Evolutionary conservation across 2,888 invertebrate genomes (phyloP).

Genomic region (Tetanocera ferruginea): DNA sequence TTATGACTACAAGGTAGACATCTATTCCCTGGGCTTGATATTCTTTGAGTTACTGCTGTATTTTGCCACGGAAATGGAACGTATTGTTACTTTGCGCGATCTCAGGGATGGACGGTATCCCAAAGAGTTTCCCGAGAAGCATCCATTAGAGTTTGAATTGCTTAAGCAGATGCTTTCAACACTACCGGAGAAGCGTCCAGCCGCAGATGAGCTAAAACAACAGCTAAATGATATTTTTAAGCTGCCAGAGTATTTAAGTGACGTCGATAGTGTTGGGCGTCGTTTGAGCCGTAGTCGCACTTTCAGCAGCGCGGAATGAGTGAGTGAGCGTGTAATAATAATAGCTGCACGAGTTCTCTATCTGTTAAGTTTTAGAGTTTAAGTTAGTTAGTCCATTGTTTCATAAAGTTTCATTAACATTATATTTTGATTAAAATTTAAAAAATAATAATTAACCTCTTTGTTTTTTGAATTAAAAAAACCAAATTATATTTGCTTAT

Average conservation of each 20-base stretch:
- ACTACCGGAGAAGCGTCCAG: constrained; percentile 81
- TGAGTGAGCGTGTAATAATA: not conserved
- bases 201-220: constrained; percentile 77
- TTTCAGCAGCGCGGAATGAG: constrained; percentile 58
- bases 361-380: not conserved
- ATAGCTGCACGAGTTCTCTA: not conserved
- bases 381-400: not conserved
- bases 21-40: constrained; percentile 94
- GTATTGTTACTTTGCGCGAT: constrained; percentile 77
- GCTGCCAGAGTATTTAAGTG: constrained; percentile 54
- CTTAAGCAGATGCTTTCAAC: constrained; percentile 83
- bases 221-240: constrained; percentile 59
- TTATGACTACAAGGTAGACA: constrained; percentile 94
- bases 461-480: too few species aligned
- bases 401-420: not conserved
- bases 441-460: too few species aligned
- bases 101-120: constrained; percentile 81
- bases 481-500: too few species aligned
- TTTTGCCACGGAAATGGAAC: constrained; percentile 92
- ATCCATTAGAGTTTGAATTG: constrained; percentile 79
- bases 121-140: constrained; percentile 74
- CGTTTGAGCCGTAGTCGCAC: constrained; percentile 60
- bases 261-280: constrained; percentile 52
- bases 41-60: constrained; percentile 92
- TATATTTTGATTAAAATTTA: too few species aligned